These are phyloP conservation scores for Lamellibrachia satsuma DNA, from an alignment of 2,888 invertebrate genomes.

Conservation along the genomic window DNA sequence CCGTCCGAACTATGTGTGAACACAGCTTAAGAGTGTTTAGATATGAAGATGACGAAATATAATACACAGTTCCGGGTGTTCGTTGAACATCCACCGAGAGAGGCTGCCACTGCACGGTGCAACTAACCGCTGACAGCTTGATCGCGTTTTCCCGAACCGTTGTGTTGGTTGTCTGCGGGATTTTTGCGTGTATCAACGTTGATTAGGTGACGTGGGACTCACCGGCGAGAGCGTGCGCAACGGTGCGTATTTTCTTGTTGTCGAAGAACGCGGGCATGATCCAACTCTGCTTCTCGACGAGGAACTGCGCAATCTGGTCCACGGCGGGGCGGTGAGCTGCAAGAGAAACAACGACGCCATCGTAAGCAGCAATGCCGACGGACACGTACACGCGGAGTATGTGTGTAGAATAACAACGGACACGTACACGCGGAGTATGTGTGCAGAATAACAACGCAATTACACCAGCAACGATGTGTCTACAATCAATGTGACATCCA, in stretches of 20 bases:
- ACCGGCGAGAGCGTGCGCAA: conserved; percentile 58
- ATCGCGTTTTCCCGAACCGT: no score
- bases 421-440: background rate
- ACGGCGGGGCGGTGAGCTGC: conserved; percentile 53
- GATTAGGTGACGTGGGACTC: conserved; percentile 24
- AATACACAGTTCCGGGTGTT: no score
- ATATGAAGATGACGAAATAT: no score
- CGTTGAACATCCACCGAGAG: no score
- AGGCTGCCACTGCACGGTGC: no score
- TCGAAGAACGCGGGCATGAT: conserved; percentile 54
- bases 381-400: background rate
- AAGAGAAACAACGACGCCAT: conserved; percentile 25
- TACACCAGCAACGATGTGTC: no score
- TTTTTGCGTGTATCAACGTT: background rate
- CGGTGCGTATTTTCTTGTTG: conserved; percentile 52
- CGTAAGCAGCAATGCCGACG: background rate
- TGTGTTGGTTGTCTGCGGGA: no score
- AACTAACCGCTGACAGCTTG: no score
- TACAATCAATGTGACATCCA: no score
- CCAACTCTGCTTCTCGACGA: conserved; percentile 53
- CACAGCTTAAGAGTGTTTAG: no score
- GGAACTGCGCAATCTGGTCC: conserved; percentile 51
- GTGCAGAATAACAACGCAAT: background rate
- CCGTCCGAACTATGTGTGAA: no score
- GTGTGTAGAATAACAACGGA: background rate